Percentiles rank a stretch among this genome's conserved stretches.
These are phyloP conservation scores for Xiphophorus birchmanni DNA, from an alignment of 2,797 vertebrate species.

Conservation along the genomic window DNA sequence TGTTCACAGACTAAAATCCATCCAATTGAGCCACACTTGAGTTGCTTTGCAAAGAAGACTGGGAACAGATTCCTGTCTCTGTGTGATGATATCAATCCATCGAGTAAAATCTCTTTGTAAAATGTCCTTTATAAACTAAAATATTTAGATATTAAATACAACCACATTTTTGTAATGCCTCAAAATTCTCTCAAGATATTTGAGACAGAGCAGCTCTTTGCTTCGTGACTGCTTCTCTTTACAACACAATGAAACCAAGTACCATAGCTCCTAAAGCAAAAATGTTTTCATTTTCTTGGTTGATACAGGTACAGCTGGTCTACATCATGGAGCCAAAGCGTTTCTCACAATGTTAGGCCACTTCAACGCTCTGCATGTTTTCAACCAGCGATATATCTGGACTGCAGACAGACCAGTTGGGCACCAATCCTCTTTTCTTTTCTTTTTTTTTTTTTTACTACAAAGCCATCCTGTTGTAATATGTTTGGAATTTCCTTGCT, in stretches of 20 bases:
- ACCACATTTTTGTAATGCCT: not conserved
- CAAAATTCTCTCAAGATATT: not conserved
- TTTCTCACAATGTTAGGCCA: not conserved
- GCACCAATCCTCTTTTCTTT: not conserved
- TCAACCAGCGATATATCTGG: not conserved
- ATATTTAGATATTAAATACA: not conserved
- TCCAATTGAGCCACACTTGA: not conserved
- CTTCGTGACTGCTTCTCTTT: not conserved
- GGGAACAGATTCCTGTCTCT: not conserved
- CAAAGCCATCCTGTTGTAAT: conserved; percentile 5
- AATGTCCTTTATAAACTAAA: not conserved
- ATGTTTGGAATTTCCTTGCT: not conserved
- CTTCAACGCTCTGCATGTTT: not conserved
- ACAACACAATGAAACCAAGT: not conserved
- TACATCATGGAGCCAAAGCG: not conserved
- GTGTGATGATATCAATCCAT: not conserved
- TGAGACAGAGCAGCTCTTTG: not conserved
- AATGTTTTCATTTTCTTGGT: conserved; percentile 1
- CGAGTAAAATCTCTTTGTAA: not conserved
- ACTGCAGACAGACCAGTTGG: not conserved
- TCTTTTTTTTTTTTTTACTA: not conserved
- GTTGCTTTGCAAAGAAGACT: not conserved
- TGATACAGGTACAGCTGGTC: not conserved
- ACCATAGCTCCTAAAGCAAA: not conserved
- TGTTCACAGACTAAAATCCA: not conserved